Base-by-base conservation (phyloP, 2,113 vertebrate genomes). In the Channa maculata region DNA sequence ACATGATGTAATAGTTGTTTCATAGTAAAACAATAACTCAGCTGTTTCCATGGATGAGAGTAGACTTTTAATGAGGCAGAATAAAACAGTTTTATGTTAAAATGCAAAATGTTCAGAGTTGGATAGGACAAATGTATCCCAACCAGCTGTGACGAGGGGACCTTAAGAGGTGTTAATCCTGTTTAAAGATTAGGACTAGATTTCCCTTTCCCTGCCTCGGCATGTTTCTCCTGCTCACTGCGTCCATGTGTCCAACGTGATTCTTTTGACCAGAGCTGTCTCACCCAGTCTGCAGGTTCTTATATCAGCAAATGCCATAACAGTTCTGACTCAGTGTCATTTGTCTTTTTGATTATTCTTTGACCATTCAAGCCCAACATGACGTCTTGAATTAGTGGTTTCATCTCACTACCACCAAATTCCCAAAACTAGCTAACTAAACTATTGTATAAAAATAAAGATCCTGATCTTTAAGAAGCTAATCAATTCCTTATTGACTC, bases 91-190 rank as follows among this genome's bases (percentile, higher is more conserved):
- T 36, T 43, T 61, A 6, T 43, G 24, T 33, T 14, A 4, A 41
- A 37, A n/a, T 11, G 48, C 43, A 55, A 64, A 77, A 41, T 41
- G 43, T 1, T 61, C 13, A 0, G 14, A 48, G 1, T 4, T 9
- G 4, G 5, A 58, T 24, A 24, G 24, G 24, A 24, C 24, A 24
- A 46, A 80, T 60, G 48, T 46, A 78, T 62, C 50, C 44, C 63
- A 44, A 15, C 57, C 38, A 61, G 49, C 37, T 15, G 66, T n/a
- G 64, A 34, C 43, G 65, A 77, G 51, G 43, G 44, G 53, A 78
- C 71, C 33, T 86, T 83, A 72, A 82, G 65, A 88, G 53, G 84
- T 53, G 69, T 75, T 92, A 91, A 91, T 89, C 88, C 88, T 67
- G 71, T 86, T 90, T 82, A 85, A 58, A 73, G 91, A 87, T 92